Percentiles rank a stretch among this genome's conserved stretches.
Conservation (phyloP, 1,140 invertebrate species). For the Drosophila pruinosa region DNA sequence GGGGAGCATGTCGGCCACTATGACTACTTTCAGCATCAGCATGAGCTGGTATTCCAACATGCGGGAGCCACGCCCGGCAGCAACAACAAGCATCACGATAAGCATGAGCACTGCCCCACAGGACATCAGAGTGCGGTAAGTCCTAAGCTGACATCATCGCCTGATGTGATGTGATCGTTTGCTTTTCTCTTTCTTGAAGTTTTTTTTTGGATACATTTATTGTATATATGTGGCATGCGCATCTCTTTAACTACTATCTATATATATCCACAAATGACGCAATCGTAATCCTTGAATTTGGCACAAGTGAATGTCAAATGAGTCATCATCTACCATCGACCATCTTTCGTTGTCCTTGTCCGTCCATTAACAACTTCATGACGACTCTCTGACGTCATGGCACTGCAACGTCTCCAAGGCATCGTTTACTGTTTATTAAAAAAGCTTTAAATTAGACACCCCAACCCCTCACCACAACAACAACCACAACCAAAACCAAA, state of each 20-base stretch:
- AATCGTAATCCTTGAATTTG: slow-evolving; percentile 67
- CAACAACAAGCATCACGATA: slow-evolving; percentile 58
- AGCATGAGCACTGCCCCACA: slow-evolving; percentile 78
- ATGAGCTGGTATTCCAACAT: slow-evolving; percentile 57
- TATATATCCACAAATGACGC: slow-evolving; percentile 47
- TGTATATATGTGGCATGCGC: neutral
- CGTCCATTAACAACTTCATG: slow-evolving; percentile 63
- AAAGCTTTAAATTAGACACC: slow-evolving; percentile 38
- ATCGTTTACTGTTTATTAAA: slow-evolving; percentile 46
- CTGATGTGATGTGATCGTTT: neutral
- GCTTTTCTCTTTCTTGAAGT: neutral
- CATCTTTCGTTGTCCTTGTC: slow-evolving; percentile 55
- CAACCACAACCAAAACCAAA: neutral
- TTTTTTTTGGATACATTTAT: neutral
- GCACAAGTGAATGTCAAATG: slow-evolving; percentile 52
- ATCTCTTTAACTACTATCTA: neutral
- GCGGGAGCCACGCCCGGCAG: slow-evolving; percentile 13
- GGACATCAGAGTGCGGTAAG: slow-evolving; percentile 79
- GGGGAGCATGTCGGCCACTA: slow-evolving; percentile 61
- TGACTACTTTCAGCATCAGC: slow-evolving; percentile 67
- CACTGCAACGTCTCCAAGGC: slow-evolving; percentile 32
- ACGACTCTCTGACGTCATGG: slow-evolving; percentile 42
- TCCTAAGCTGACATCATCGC: slow-evolving; percentile 54
- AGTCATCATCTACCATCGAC: slow-evolving; percentile 51
- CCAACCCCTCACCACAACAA: neutral